phyloP scores from a whole-genome alignment of 2,888 invertebrate genomes.

The Dryobotodes eremita region DNA sequence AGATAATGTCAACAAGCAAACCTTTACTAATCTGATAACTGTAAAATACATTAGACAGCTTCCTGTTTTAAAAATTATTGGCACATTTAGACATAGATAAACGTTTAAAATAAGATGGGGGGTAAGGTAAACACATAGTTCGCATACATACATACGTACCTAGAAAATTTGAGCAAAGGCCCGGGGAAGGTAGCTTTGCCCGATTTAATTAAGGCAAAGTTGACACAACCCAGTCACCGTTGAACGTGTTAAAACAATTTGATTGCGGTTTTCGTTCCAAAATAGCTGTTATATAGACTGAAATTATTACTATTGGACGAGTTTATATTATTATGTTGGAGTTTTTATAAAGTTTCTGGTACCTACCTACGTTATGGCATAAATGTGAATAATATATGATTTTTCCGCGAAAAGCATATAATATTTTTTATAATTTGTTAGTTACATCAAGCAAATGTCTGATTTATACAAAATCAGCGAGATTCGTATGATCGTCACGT shows the following conservation, averaged over 20 bases:
- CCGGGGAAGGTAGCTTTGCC: constrained; percentile 25
- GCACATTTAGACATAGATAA: constrained; percentile 42
- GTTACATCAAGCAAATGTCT: not conserved
- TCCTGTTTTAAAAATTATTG: constrained; percentile 48
- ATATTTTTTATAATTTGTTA: not conserved
- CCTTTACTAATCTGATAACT: constrained; percentile 69
- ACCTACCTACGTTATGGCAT: not conserved
- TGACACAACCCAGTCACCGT: constrained; percentile 55
- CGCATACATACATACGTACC: not conserved
- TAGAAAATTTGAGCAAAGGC: constrained; percentile 13
- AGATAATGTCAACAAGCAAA: constrained; percentile 65
- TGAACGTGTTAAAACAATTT: constrained; percentile 54
- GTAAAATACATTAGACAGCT: constrained; percentile 58
- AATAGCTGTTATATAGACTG: constrained; percentile 13
- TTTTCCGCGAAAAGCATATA: not conserved
- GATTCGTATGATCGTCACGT: constrained; percentile 27
- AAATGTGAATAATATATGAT: not conserved
- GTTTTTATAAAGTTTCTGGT: not conserved
- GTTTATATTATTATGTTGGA: not conserved
- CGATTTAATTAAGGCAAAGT: constrained; percentile 55
- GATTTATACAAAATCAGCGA: constrained; percentile 7
- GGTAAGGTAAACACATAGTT: constrained; percentile 18
- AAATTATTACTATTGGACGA: constrained; percentile 9
- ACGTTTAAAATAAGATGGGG: constrained; percentile 10
- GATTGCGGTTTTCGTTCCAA: constrained; percentile 52